phyloP scores from a whole-genome alignment of 53 echinoderm and acorn worm genomes.

The Henricia sp. region DNA sequence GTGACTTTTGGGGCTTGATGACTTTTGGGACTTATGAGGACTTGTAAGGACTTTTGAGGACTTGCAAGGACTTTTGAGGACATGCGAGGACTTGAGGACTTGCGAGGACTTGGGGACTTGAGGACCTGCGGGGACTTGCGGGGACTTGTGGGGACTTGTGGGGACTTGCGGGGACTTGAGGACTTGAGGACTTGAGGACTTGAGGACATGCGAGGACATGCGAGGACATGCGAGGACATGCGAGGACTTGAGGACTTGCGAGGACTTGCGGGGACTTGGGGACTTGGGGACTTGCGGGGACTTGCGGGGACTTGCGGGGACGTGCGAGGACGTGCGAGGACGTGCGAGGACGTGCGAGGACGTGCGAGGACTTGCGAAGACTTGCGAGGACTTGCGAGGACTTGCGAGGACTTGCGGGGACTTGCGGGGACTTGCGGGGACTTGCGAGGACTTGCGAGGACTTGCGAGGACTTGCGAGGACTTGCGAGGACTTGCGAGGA shows the following conservation, averaged over 20 bases:
- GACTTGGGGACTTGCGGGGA: too few species aligned
- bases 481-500: not conserved
- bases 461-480: not conserved
- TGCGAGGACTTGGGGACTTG: not conserved
- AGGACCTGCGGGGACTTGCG: too few species aligned
- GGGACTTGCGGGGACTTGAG: too few species aligned
- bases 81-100: not conserved
- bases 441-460: not conserved
- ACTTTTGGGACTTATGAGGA: not conserved
- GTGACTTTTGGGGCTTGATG: not conserved
- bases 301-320: too few species aligned
- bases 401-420: too few species aligned
- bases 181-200: too few species aligned
- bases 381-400: not conserved
- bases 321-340: not conserved
- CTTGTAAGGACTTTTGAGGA: too few species aligned
- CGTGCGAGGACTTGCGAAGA: not conserved
- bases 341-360: not conserved
- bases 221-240: too few species aligned
- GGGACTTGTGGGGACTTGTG: too few species aligned
- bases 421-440: too few species aligned
- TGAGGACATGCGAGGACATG: not conserved
- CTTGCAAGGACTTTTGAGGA: not conserved
- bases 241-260: too few species aligned
- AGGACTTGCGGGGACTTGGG: too few species aligned